phyloP scores from a whole-genome alignment of 2,888 invertebrate genomes.

The Drosophila helvetica region DNA sequence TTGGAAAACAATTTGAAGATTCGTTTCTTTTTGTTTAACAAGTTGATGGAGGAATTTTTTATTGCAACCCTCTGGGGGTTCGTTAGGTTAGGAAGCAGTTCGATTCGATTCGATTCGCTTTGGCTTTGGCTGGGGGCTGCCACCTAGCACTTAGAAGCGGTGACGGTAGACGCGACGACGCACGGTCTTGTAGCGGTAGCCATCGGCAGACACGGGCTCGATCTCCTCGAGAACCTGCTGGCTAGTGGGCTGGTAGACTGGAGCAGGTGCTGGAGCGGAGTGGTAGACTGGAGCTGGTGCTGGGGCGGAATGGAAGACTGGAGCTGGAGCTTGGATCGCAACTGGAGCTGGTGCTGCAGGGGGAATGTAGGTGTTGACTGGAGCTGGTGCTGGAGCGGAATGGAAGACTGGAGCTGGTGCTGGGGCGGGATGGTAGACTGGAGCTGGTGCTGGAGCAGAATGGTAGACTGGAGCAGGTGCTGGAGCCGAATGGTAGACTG shows the following conservation, averaged over 20 bases:
- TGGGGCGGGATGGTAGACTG: constrained; percentile 37
- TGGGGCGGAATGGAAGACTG: constrained; percentile 25
- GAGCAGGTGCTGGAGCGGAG: constrained; percentile 38
- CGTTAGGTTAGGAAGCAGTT: constrained; percentile 53
- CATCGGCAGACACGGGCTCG: constrained; percentile 74
- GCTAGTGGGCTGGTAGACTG: constrained; percentile 33
- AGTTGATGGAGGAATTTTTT: constrained; percentile 43
- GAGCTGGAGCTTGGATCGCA: constrained; percentile 48
- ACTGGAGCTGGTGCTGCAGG: constrained; percentile 37
- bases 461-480: constrained; percentile 55
- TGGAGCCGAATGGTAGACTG: constrained; percentile 24
- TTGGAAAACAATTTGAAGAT: constrained; percentile 73
- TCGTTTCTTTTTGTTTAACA: constrained; percentile 50
- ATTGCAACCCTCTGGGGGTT: constrained; percentile 58
- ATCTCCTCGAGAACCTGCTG: constrained; percentile 66
- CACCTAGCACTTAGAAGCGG: constrained; percentile 52
- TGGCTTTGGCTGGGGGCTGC: constrained; percentile 37
- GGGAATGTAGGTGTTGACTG: too few relatives aligned
- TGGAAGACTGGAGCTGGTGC: constrained; percentile 44
- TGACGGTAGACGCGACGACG: constrained; percentile 78
- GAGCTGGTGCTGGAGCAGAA: constrained; percentile 50
- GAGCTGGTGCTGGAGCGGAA: constrained; percentile 17
- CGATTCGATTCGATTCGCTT: neutral
- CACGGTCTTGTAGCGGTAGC: constrained; percentile 79
- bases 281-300: constrained; percentile 18